Evolutionary conservation across 2,113 vertebrate species (phyloP), one percentile per base, ranked within the genome.

Genomic region (Oostethus manadensis): DNA sequence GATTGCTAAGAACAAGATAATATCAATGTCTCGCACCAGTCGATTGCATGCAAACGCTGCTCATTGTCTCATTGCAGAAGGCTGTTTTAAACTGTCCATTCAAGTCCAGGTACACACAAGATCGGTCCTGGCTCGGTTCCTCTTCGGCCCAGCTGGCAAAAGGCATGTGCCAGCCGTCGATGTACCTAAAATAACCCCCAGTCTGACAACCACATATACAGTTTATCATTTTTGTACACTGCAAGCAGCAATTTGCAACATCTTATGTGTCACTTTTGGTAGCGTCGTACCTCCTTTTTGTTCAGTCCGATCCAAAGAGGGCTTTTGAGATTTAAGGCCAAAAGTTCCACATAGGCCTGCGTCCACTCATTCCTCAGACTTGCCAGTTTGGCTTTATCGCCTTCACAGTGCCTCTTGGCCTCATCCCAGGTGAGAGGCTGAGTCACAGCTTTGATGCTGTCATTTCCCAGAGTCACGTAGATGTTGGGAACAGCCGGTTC

Each of bases 231-330:
- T 42, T 2, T 3, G 5, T 42, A 4, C 38, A 42, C 38, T 44
- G 46, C 43, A 14, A 14, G 21, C 21, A 48, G 48, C 21, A 10
- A 5, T 48, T 48, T 9, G n/a, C n/a, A n/a, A 18, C 8, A 2
- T 50, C 6, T 18, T 23, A 21, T 20, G 51, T 56, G 29, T 8
- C 20, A 3, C 9, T 51, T 38, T 1, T 13, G 18, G n/a, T 44
- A 1, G 16, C 6, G 15, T 1, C 46, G 46, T 90, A 97, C 96
- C 94, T 89, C 44, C 6, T 89, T 68, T 73, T 92, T 95, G 83
- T 95, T 96, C 26, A 98, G 88, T 59, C 93, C 95, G 22, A 98
- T 93, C 96, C 96, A 98, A 14, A 92, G 3, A 21, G 92, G 92
- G 20, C 81, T 57, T n/a, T 87, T 83, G 29, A 90, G 58, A 15